Evolutionary conservation across 2,113 vertebrate genomes (phyloP).

Genomic region (Verasper variegatus): DNA sequence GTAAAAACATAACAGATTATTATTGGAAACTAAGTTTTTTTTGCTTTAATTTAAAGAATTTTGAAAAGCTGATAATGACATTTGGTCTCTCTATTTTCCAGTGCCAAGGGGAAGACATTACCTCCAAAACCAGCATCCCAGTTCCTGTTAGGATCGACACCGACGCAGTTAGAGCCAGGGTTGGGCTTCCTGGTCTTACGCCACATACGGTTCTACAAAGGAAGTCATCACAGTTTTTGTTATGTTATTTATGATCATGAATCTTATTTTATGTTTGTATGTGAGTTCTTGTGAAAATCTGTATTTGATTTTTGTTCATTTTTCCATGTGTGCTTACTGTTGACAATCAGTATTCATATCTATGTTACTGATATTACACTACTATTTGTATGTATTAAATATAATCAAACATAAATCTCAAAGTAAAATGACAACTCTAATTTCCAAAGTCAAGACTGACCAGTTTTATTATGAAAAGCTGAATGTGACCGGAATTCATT

Average conservation of each 20-base stretch:
- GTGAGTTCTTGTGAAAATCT: neutral
- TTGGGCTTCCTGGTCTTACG: slow-evolving; percentile 90
- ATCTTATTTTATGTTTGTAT: neutral
- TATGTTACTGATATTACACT: too few species aligned
- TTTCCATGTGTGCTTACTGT: too few species aligned
- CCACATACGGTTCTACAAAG: slow-evolving; percentile 90
- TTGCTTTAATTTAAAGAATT: neutral
- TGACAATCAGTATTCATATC: too few species aligned
- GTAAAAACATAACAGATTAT: neutral
- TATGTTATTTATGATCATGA: neutral
- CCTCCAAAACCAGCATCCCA: slow-evolving; percentile 91
- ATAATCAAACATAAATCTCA: too few species aligned
- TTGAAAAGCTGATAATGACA: neutral
- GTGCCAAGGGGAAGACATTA: slow-evolving; percentile 52
- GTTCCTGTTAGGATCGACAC: slow-evolving; percentile 93
- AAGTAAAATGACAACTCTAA: too few species aligned
- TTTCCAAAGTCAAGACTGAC: too few species aligned
- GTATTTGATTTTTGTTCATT: too few species aligned
- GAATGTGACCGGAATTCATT: too few species aligned
- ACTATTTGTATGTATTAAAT: too few species aligned
- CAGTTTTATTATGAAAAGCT: too few species aligned
- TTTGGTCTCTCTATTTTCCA: too few species aligned
- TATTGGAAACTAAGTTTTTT: neutral
- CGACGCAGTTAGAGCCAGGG: slow-evolving; percentile 77
- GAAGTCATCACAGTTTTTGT: neutral